Conservation (phyloP, 2,113 vertebrate genomes). For the Eulemur macaco region DNA sequence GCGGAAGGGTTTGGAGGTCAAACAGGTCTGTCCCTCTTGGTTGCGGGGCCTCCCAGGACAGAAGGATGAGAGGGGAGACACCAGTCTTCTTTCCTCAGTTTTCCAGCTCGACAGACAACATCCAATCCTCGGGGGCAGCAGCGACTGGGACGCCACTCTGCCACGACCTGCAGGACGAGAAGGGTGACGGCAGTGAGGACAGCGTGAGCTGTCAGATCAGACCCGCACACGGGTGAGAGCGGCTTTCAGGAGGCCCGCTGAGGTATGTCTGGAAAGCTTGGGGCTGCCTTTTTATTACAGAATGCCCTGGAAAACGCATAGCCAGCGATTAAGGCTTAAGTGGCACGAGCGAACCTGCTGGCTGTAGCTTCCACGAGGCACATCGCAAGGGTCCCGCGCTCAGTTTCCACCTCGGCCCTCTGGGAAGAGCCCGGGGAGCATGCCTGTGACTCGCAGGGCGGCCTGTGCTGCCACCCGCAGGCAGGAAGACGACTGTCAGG, state of each 20-base stretch:
- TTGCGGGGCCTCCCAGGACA: neutral
- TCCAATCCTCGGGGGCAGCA: neutral
- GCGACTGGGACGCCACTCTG: no score
- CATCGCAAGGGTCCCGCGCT: neutral
- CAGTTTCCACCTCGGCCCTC: neutral
- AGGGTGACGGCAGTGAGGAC: neutral
- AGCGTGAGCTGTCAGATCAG: rapidly evolving
- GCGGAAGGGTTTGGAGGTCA: neutral
- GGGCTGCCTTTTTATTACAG: neutral
- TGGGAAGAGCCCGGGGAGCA: neutral
- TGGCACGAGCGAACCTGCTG: neutral
- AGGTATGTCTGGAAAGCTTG: neutral
- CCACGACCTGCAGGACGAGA: rapidly evolving
- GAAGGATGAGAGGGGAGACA: neutral
- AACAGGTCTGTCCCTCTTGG: neutral
- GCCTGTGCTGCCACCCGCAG: slow-evolving; percentile 41
- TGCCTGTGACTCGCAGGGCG: neutral
- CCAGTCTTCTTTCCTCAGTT: neutral
- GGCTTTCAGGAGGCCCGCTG: neutral
- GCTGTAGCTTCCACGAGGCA: neutral
- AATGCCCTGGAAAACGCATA: neutral
- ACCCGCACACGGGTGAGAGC: rapidly evolving
- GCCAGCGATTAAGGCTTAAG: neutral
- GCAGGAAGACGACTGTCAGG: neutral
- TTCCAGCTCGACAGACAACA: neutral